Conservation (phyloP, 2,113 vertebrate species). For the Cryptomyrus ogoouensis region DNA sequence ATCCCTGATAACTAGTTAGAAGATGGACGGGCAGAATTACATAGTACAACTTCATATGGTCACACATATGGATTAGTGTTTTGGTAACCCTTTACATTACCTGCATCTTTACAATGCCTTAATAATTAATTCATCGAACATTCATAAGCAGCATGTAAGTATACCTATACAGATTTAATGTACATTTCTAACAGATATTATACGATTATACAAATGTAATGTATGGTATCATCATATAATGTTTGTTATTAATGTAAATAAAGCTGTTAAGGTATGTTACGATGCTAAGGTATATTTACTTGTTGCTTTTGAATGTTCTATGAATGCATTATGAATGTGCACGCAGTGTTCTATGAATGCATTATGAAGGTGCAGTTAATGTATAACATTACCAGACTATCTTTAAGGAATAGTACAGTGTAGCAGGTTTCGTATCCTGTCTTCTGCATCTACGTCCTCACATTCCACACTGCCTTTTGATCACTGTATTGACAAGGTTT, state of each 20-base stretch:
- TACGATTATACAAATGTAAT: neutral
- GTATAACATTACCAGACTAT: neutral
- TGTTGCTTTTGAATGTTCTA: neutral
- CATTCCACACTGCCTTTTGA: neutral
- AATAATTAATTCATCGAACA: neutral
- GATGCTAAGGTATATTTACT: too few relatives aligned
- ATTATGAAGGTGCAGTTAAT: too few relatives aligned
- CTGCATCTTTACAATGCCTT: neutral
- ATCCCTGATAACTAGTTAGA: neutral
- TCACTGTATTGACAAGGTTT: neutral
- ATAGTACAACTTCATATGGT: neutral
- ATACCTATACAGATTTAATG: neutral
- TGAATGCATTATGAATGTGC: neutral
- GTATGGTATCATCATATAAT: neutral
- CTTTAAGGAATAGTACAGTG: neutral
- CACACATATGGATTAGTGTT: neutral
- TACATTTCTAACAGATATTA: neutral
- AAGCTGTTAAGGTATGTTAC: neutral
- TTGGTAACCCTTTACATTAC: neutral
- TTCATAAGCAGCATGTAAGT: neutral
- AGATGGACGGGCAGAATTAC: neutral
- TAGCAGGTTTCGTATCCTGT: neutral
- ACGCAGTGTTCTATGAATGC: neutral
- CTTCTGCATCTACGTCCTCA: neutral
- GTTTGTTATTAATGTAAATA: neutral